Base-by-base conservation (phyloP, 2,113 vertebrate genomes). In the Ciconia stormi region DNA sequence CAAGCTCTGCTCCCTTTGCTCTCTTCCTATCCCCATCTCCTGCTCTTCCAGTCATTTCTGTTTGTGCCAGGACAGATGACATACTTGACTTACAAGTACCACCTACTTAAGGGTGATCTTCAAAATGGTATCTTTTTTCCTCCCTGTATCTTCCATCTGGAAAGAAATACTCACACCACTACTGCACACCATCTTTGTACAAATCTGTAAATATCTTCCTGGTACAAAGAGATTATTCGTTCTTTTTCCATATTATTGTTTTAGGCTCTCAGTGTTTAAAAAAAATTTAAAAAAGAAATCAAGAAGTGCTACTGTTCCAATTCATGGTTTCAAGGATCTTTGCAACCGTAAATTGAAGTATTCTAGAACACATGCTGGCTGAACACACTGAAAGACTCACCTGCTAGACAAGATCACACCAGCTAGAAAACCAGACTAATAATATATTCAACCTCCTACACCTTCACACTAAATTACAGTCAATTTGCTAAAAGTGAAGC, bases 401-500 rank as follows among this genome's bases (percentile, higher is more conserved):
- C 91, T 96, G 83, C 69, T 87, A 93, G 94, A 96, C 89, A 78
- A 70, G 66, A 90, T 53, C 9, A 2, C 50, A 80, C 36, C 74
- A 94, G 71, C 40, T 49, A 92, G 36, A 93, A 94, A 94, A 61
- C 38, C 62, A 80, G 46, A 47, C 32, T 66, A 96, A 53, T 92
- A 95, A 96, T 70, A 94, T 42, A 95, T 94, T 81, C 82, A 78
- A 38, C 72, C 79, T 94, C 90, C 92, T 70, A 89, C 79, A 96
- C 55, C 72, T 92, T 90, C 85, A 62, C 38, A 86, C 63, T 86
- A 90, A 95, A 92, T 95, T 91, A 88, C 71, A 74, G 87, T 66
- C 78, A 88, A 89, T 94, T 96, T 96, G 88, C 95, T 95, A 92
- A 70, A 94, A 95, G 74, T 18, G 7, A 93, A 96, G 72, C 46